Evolutionary conservation across 2,113 vertebrate genomes (phyloP).

Genomic region (Sclerurus mexicanus): DNA sequence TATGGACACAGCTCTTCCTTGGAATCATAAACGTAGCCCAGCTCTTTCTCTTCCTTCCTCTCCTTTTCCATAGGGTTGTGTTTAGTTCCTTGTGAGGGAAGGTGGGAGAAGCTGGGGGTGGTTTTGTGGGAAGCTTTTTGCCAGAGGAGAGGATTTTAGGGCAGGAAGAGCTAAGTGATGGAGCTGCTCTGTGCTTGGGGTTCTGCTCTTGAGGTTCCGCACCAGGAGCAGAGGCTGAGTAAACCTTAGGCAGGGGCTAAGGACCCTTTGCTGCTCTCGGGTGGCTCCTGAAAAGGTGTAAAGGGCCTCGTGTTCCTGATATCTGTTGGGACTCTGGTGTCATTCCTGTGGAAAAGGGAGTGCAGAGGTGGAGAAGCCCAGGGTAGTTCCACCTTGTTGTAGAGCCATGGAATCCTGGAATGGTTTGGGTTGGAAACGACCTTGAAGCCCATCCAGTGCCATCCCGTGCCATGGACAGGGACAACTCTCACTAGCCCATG

Average conservation of each 20-base stretch:
- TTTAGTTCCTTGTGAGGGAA: too few relatives aligned
- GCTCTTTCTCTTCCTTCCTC: not conserved
- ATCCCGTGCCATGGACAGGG: not conserved
- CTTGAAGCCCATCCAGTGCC: not conserved
- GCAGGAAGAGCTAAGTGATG: not conserved
- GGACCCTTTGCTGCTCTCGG: not conserved
- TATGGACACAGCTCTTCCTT: rapidly evolving
- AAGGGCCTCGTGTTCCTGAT: not conserved
- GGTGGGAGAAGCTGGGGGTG: not conserved
- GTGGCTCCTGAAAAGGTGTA: not conserved
- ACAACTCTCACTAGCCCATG: not conserved
- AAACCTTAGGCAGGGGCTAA: not conserved
- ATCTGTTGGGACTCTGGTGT: not conserved
- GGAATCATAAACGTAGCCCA: not conserved
- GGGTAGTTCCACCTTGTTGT: not conserved
- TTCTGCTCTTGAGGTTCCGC: not conserved
- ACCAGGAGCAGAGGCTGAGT: not conserved
- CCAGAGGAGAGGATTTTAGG: not conserved
- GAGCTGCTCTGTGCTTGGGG: not conserved
- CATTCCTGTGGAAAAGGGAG: rapidly evolving
- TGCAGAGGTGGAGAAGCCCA: rapidly evolving
- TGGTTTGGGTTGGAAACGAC: not conserved
- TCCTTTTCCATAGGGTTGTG: not conserved
- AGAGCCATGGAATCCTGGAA: not conserved
- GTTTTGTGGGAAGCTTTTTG: not conserved